These are phyloP conservation scores for Manis javanica DNA, from an alignment of 2,797 vertebrate species.

Conservation along the genomic window DNA sequence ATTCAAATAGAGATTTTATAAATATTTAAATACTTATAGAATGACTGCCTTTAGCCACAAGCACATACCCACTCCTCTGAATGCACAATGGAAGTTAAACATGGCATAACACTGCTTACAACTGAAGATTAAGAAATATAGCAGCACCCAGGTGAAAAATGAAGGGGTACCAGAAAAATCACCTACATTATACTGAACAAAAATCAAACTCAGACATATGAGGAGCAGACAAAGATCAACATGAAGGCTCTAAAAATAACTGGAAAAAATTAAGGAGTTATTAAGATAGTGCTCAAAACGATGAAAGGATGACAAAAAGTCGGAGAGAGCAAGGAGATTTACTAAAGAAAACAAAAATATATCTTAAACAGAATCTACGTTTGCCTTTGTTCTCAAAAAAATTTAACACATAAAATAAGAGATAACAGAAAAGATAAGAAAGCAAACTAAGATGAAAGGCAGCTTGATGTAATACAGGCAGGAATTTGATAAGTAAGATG, in stretches of 20 bases:
- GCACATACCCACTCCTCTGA: neutral
- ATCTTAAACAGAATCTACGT: constrained; percentile 30
- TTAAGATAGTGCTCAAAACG: neutral
- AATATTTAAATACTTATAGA: neutral
- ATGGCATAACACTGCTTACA: neutral
- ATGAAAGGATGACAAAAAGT: neutral
- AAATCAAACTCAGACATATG: neutral
- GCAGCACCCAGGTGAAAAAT: neutral
- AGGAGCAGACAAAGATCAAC: neutral
- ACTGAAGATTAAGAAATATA: neutral
- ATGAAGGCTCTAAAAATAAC: neutral
- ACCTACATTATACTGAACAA: neutral
- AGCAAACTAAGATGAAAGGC: constrained; percentile 42
- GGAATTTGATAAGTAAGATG: neutral
- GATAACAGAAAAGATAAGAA: constrained; percentile 31
- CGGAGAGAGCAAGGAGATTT: neutral
- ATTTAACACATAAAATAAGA: constrained; percentile 39
- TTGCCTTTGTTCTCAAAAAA: constrained; percentile 43
- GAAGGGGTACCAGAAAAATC: constrained; percentile 3
- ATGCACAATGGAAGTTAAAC: neutral
- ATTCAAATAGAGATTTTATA: constrained; percentile 12
- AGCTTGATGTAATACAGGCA: constrained; percentile 17
- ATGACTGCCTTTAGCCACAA: neutral
- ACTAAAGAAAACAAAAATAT: neutral
- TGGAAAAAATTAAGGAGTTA: neutral